These are phyloP conservation scores for Sarcoramphus papa DNA, from an alignment of 2,797 vertebrate species.

Conservation along the genomic window DNA sequence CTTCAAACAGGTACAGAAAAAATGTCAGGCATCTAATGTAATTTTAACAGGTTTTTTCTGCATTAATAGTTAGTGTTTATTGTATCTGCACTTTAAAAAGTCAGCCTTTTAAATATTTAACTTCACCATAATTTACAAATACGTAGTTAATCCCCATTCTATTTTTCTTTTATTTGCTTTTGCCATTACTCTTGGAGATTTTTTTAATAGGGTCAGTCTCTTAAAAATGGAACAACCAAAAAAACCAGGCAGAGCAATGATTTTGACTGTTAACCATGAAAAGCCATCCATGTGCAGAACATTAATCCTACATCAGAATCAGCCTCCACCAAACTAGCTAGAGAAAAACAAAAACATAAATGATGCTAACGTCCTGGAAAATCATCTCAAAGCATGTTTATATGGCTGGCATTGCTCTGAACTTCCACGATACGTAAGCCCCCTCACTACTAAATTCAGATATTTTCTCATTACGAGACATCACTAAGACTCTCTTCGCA, in stretches of 20 bases:
- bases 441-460: neutral
- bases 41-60: neutral
- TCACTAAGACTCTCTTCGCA: neutral
- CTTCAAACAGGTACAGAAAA: neutral
- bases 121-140: neutral
- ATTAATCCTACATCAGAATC: neutral
- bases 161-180: neutral
- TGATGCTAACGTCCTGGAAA: neutral
- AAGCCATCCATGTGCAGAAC: accelerated
- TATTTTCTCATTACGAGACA: neutral
- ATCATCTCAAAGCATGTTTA: neutral
- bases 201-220: neutral
- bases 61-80: neutral
- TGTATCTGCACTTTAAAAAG: neutral
- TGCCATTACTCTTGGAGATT: accelerated
- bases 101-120: neutral
- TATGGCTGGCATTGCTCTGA: neutral
- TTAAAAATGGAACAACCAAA: neutral
- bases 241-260: accelerated
- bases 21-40: neutral
- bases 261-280: neutral
- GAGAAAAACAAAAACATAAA: neutral
- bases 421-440: accelerated
- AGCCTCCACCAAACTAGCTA: neutral
- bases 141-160: neutral